Base-by-base conservation (phyloP, 2,797 vertebrate species). In the Salarias fasciatus region DNA sequence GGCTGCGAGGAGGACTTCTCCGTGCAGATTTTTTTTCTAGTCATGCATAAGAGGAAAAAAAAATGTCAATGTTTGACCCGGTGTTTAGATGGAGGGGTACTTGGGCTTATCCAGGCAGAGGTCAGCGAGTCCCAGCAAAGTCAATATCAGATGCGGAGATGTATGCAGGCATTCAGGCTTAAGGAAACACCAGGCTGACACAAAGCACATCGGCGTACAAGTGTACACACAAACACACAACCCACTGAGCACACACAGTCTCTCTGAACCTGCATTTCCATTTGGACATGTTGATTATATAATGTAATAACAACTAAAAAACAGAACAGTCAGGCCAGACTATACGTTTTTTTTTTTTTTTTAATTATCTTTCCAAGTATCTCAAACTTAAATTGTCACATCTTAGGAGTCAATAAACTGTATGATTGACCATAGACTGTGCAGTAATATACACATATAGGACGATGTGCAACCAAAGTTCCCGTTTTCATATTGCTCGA, bases 11-110 rank as follows among this genome's bases (percentile, higher is more conserved):
- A 63, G 37, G 56, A 67, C 57, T 69, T 49, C 66, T 63, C 68
- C 11, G 48, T 48, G 54, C 67, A 40, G 61, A 65, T 46, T 60
- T 75, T 56, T n/a, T 75, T 69, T 77, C 64, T 53, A 11, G 72
- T 70, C 47, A 47, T 37, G 69, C 67, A 76, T 29, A 45, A 59
- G 69, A 51, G 40, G 33, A 72, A 88, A 35, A 84, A 72, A 88
- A 35, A 84, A 81, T 65, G 76, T 89, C 78, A 83, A 79, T 82
- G 77, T 82, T 77, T 86, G 74, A 86, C 72, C 79, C 24, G 8
- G 30, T 72, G 78, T 70, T 76, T 76, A 61, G 65, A 69, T 59
- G 75, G 76, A 82, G 45, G 69, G 77, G 69, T 61, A 49, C 54
- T 4, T 35, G 45, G 37, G 73, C 73, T 84, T 73, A 68, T 69